A percentile compares a stretch with the other conserved stretches of the same genome.
Evolutionary conservation across 2,888 invertebrate genomes (phyloP).

Genomic region (Zelleria hepariella): DNA sequence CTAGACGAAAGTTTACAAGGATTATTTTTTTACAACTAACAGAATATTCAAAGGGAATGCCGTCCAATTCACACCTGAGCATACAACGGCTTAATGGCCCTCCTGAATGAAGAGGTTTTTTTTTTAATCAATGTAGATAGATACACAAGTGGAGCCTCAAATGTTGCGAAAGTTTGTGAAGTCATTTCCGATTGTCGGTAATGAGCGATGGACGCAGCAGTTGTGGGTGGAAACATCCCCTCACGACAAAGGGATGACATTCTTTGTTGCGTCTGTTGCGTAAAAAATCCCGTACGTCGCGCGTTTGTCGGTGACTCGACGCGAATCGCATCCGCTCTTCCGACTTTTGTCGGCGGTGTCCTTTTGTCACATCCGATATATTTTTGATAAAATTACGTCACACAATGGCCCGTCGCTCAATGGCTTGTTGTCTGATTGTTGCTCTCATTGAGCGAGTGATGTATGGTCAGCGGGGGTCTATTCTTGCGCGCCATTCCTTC

Average conservation of each 20-base stretch:
- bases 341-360: slow-evolving; percentile 58
- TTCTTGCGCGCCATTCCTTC: slow-evolving; percentile 45
- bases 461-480: slow-evolving; percentile 39
- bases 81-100: neutral
- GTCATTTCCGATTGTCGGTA: slow-evolving; percentile 63
- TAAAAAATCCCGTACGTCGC: slow-evolving; percentile 43
- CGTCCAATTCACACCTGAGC: neutral
- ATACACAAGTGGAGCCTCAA: slow-evolving; percentile 47
- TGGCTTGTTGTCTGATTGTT: slow-evolving; percentile 66
- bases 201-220: slow-evolving; percentile 60
- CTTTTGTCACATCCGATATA: slow-evolving; percentile 61
- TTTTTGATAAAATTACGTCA: slow-evolving; percentile 70
- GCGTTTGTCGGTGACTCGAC: slow-evolving; percentile 59
- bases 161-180: slow-evolving; percentile 49
- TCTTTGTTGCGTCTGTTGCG: slow-evolving; percentile 48
- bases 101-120: slow-evolving; percentile 15
- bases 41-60: neutral
- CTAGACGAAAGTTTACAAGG: no score
- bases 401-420: slow-evolving; percentile 54
- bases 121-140: slow-evolving; percentile 16
- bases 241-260: slow-evolving; percentile 40
- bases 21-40: neutral
- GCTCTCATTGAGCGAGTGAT: slow-evolving; percentile 64
- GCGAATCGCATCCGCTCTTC: slow-evolving; percentile 70
- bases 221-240: slow-evolving; percentile 73